phyloP scores from a whole-genome alignment of 2,888 invertebrate genomes.

The Nomada fucata region DNA sequence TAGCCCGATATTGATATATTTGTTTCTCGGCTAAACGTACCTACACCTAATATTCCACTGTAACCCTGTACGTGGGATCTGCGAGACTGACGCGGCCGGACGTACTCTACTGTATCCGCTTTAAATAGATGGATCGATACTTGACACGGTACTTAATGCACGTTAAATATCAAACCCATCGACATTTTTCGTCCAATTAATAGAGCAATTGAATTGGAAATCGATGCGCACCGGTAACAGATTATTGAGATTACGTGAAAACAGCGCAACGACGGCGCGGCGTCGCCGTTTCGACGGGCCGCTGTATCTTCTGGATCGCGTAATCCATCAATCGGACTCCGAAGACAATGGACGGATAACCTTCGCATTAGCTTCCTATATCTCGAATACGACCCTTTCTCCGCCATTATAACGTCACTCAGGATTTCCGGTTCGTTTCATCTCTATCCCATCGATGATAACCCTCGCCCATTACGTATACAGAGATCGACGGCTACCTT shows the following conservation, averaged over 20 bases:
- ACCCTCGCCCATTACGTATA: conserved; percentile 58
- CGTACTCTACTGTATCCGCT: background rate
- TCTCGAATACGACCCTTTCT: conserved; percentile 38
- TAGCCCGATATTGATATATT: background rate
- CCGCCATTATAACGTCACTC: conserved; percentile 62
- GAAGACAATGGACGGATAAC: conserved; percentile 69
- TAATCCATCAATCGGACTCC: conserved; percentile 65
- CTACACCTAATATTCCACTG: background rate
- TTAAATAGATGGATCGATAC: background rate
- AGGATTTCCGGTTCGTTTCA: conserved; percentile 68
- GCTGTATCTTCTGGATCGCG: conserved; percentile 63
- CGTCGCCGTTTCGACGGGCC: conserved; percentile 40
- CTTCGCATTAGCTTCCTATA: conserved; percentile 55
- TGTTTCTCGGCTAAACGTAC: background rate
- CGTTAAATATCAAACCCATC: conserved; percentile 18
- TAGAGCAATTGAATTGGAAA: conserved; percentile 30
- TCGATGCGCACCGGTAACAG: conserved; percentile 27
- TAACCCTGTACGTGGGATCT: too few species aligned
- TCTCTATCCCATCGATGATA: conserved; percentile 55
- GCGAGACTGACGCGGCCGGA: background rate
- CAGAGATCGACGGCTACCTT: conserved; percentile 50
- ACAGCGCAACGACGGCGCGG: conserved; percentile 33
- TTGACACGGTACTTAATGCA: background rate
- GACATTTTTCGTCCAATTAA: conserved; percentile 29
- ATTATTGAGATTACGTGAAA: conserved; percentile 40